Conservation (phyloP, 2,888 invertebrate species). For the Meghimatium bilineatum region DNA sequence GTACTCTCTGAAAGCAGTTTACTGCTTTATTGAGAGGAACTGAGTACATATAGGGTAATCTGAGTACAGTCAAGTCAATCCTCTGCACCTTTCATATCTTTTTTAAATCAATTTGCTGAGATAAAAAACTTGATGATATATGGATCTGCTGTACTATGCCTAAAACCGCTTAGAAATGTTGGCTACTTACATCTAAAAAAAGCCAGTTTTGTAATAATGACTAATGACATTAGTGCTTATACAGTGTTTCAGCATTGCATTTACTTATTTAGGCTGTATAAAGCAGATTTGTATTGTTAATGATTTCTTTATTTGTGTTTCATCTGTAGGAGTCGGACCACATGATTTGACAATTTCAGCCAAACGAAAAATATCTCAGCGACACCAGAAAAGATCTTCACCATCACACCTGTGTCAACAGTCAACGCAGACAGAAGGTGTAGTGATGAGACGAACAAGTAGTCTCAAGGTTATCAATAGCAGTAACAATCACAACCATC, state of each 20-base stretch:
- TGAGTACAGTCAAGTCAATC: too few relatives aligned
- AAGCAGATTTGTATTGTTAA: neutral
- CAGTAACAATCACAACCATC: constrained; percentile 52
- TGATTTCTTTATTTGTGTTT: neutral
- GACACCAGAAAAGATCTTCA: constrained; percentile 60
- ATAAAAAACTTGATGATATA: too few relatives aligned
- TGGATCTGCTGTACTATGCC: too few relatives aligned
- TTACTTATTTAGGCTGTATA: neutral
- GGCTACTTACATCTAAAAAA: too few relatives aligned
- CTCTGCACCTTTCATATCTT: too few relatives aligned
- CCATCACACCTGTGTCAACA: constrained; percentile 62
- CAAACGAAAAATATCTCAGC: constrained; percentile 75
- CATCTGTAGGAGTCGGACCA: constrained; percentile 46
- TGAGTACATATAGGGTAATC: too few relatives aligned
- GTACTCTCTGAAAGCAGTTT: too few relatives aligned
- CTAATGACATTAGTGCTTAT: neutral
- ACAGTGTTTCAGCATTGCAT: neutral
- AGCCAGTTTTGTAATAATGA: too few relatives aligned
- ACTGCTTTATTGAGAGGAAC: too few relatives aligned
- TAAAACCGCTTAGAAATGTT: too few relatives aligned
- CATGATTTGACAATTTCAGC: constrained; percentile 70
- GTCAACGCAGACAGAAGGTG: constrained; percentile 69
- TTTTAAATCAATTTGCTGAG: too few relatives aligned
- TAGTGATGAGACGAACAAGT: constrained; percentile 37
- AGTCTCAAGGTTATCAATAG: constrained; percentile 42